Conservation (phyloP, 2,797 vertebrate species). For the Synaphobranchus kaupii region DNA sequence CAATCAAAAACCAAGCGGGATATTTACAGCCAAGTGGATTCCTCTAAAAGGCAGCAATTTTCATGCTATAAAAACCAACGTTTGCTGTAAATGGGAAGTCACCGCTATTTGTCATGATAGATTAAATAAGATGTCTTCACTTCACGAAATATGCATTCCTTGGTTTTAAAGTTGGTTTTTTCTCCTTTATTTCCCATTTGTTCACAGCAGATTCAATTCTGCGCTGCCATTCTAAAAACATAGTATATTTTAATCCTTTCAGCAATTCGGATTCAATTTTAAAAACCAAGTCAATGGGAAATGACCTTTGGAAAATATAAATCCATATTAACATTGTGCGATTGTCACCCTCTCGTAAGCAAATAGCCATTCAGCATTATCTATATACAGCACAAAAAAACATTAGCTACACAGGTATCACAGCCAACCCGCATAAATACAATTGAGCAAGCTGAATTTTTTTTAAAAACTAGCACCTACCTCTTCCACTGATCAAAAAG, state of each 20-base stretch:
- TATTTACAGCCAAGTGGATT: background rate
- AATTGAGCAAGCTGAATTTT: background rate
- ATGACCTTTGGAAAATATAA: constrained; percentile 4
- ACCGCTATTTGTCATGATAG: background rate
- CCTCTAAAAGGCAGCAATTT: background rate
- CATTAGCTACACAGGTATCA: background rate
- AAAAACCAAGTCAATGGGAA: constrained; percentile 7
- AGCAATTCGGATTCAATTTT: background rate
- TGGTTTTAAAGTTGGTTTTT: background rate
- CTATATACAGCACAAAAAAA: background rate
- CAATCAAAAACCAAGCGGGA: background rate
- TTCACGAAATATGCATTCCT: background rate
- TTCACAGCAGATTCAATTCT: background rate
- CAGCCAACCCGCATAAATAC: background rate
- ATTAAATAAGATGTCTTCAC: background rate
- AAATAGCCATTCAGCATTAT: background rate
- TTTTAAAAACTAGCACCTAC: constrained; percentile 27
- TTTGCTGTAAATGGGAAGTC: background rate
- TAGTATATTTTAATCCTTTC: background rate
- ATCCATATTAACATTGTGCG: constrained; percentile 3
- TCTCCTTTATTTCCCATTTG: background rate
- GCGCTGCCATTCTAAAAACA: constrained; percentile 11
- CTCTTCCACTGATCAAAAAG: constrained; percentile 21
- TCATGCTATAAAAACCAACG: background rate
- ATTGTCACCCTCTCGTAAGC: constrained; percentile 8